Conservation (phyloP, 2,888 invertebrate genomes). For the Pseudoips prasinana region DNA sequence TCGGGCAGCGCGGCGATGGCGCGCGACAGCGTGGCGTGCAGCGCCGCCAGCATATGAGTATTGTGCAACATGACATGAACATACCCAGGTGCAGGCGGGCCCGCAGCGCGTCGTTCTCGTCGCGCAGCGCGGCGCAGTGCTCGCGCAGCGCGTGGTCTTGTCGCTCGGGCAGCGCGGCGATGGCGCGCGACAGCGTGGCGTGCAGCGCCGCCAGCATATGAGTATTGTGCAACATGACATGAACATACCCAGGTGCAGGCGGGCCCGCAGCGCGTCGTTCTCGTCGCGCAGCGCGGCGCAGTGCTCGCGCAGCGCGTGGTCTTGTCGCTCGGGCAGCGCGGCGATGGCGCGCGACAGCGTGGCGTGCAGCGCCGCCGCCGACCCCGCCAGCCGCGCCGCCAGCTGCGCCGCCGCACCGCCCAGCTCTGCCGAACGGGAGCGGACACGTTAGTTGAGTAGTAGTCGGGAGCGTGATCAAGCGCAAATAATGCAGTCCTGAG, state of each 20-base stretch:
- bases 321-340: not conserved
- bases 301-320: constrained; percentile 26
- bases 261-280: not conserved
- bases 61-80: not conserved
- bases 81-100: constrained; percentile 1
- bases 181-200: too few relatives aligned
- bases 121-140: constrained; percentile 31
- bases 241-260: not conserved
- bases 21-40: not conserved
- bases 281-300: constrained; percentile 1
- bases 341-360: not conserved
- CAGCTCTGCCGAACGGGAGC: too few relatives aligned
- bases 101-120: not conserved
- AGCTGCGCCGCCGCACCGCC: not conserved
- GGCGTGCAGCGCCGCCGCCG: not conserved
- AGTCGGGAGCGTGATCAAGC: too few relatives aligned
- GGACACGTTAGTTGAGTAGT: too few relatives aligned
- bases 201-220: too few relatives aligned
- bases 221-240: too few relatives aligned
- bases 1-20: not conserved
- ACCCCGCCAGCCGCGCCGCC: not conserved
- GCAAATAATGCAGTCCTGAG: too few relatives aligned
- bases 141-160: constrained; percentile 36
- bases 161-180: constrained; percentile 53
- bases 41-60: not conserved